Conservation (phyloP, 2,113 vertebrate genomes). For the Tupaia chinensis region DNA sequence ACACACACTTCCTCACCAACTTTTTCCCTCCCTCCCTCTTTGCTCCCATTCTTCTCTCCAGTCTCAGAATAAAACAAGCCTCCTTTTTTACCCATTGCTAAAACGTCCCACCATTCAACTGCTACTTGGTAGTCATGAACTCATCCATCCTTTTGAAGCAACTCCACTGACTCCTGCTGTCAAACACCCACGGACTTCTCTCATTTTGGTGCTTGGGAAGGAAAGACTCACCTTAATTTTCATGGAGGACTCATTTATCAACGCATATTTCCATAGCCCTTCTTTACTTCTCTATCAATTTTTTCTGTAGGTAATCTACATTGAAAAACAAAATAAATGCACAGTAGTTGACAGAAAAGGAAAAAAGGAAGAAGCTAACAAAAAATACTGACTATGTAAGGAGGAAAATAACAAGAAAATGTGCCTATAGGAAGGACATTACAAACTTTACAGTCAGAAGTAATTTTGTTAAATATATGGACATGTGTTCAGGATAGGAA, state of each 20-base stretch:
- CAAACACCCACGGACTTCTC: background rate
- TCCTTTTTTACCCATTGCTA: background rate
- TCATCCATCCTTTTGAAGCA: background rate
- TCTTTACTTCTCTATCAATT: conserved; percentile 21
- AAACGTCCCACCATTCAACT: background rate
- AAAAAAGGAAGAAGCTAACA: conserved; percentile 11
- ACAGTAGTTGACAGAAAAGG: background rate
- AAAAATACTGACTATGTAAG: background rate
- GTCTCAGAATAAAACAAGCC: background rate
- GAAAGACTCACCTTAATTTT: background rate
- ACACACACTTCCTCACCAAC: background rate
- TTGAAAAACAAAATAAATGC: conserved; percentile 1
- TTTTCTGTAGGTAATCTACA: background rate
- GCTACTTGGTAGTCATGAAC: background rate
- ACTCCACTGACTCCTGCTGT: background rate
- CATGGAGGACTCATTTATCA: background rate
- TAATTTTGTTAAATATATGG: conserved; percentile 8
- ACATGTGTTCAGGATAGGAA: background rate
- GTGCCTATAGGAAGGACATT: background rate
- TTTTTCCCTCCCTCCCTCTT: background rate
- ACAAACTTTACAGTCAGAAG: background rate
- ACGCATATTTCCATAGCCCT: background rate
- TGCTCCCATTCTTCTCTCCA: background rate
- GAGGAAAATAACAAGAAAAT: conserved; percentile 1
- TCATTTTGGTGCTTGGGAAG: background rate